Conservation (phyloP, 2,797 vertebrate species). For the Odontamblyopus lacepedii region DNA sequence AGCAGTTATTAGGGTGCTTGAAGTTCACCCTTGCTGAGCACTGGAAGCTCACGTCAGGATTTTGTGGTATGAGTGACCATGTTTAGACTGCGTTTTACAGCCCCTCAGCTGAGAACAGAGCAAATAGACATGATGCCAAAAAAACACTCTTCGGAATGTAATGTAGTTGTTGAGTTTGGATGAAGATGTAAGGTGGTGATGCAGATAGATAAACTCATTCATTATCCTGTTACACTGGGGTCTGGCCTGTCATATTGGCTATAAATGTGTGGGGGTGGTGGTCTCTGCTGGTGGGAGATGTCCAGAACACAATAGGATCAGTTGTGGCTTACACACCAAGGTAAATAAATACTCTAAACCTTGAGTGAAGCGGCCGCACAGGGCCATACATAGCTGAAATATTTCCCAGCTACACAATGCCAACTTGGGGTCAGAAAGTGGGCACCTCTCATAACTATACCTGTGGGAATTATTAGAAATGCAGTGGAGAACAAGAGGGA, state of each 20-base stretch:
- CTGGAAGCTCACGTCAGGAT: slow-evolving; percentile 54
- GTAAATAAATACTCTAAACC: slow-evolving; percentile 6
- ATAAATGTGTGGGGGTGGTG: slow-evolving; percentile 22
- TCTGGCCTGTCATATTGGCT: slow-evolving; percentile 51
- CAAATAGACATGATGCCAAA: slow-evolving; percentile 78
- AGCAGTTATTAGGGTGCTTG: slow-evolving; percentile 35
- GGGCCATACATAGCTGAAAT: slow-evolving; percentile 20
- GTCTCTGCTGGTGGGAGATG: slow-evolving; percentile 16
- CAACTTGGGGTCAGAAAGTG: slow-evolving; percentile 18
- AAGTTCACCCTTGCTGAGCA: slow-evolving; percentile 51
- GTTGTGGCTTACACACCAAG: slow-evolving; percentile 12
- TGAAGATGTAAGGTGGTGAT: slow-evolving; percentile 65
- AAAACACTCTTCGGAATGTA: slow-evolving; percentile 76
- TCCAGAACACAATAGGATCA: slow-evolving; percentile 18
- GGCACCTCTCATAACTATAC: slow-evolving; percentile 5
- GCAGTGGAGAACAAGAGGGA: slow-evolving; percentile 18
- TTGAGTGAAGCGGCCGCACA: slow-evolving; percentile 9
- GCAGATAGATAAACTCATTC: slow-evolving; percentile 65
- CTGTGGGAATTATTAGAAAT: slow-evolving; percentile 40
- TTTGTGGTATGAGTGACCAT: slow-evolving; percentile 60
- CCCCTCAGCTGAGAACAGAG: slow-evolving; percentile 68
- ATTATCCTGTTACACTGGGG: slow-evolving; percentile 44
- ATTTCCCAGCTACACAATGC: slow-evolving; percentile 19
- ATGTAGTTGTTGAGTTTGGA: slow-evolving; percentile 74
- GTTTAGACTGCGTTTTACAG: slow-evolving; percentile 73